These are phyloP conservation scores for Lepeophtheirus salmonis DNA, from an alignment of 1,140 invertebrate species.

Conservation along the genomic window DNA sequence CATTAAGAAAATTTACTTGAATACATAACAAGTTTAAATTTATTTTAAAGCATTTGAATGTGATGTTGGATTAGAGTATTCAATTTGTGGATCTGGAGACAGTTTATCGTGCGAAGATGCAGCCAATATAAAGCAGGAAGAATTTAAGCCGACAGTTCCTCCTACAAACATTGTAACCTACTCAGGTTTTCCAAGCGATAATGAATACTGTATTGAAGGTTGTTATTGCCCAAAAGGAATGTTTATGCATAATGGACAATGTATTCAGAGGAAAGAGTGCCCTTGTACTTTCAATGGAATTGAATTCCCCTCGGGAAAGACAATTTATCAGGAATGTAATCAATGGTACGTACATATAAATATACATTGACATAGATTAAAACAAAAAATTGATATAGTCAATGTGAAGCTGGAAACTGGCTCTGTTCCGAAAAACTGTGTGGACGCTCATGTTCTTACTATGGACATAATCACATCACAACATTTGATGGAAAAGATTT, in stretches of 20 bases:
- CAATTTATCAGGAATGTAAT: constrained; percentile 1
- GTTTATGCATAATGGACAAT: neutral
- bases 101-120: neutral
- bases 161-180: neutral
- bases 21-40: neutral
- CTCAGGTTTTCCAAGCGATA: neutral
- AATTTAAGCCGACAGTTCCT: neutral
- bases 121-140: neutral
- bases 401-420: neutral
- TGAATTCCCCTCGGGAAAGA: neutral
- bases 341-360: neutral
- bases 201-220: constrained; percentile 6
- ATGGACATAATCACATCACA: neutral
- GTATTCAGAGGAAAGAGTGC: constrained; percentile 3
- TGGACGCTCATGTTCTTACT: constrained; percentile 1
- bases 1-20: neutral
- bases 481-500: constrained; percentile 9
- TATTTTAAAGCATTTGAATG: constrained; percentile 3
- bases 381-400: neutral
- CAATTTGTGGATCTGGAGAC: constrained; percentile 2
- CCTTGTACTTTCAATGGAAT: constrained; percentile 9
- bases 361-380: neutral
- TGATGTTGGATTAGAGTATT: neutral
- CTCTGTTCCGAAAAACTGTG: neutral
- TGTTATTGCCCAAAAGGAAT: constrained; percentile 6